A percentile compares a stretch with the other conserved stretches of the same genome.
Evolutionary conservation across 2,888 invertebrate species (phyloP).

Genomic region (Axea sp.): DNA sequence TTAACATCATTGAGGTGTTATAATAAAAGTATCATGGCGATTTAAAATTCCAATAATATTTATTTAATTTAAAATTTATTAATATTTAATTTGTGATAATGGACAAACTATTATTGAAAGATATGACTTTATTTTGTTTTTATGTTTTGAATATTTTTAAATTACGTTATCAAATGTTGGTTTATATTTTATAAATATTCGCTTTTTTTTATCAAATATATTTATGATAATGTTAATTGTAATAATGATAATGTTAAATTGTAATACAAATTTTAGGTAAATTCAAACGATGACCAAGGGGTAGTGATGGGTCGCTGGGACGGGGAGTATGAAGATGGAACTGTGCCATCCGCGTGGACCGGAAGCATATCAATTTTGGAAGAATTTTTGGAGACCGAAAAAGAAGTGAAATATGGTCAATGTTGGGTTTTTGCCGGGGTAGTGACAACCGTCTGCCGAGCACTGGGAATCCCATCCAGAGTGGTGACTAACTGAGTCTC

Average conservation of each 20-base stretch:
- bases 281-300: conserved; percentile 87
- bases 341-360: conserved; percentile 89
- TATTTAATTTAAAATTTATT: too few species aligned
- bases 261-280: conserved; percentile 68
- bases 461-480: conserved; percentile 89
- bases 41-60: too few species aligned
- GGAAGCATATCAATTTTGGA: conserved; percentile 89
- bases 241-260: background rate
- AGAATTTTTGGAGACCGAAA: conserved; percentile 83
- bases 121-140: too few species aligned
- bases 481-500: conserved; percentile 91
- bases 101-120: too few species aligned
- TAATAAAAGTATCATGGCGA: too few species aligned
- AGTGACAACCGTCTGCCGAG: conserved; percentile 89
- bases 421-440: conserved; percentile 94
- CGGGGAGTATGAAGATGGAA: conserved; percentile 87
- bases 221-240: too few species aligned
- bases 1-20: too few species aligned
- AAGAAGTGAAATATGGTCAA: conserved; percentile 89
- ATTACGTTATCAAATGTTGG: too few species aligned
- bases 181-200: too few species aligned
- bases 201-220: too few species aligned
- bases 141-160: too few species aligned
- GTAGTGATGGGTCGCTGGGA: conserved; percentile 88
- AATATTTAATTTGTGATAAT: too few species aligned